These are phyloP conservation scores for Bruchidius siliquastri DNA, from an alignment of 2,888 invertebrate genomes.

Conservation along the genomic window DNA sequence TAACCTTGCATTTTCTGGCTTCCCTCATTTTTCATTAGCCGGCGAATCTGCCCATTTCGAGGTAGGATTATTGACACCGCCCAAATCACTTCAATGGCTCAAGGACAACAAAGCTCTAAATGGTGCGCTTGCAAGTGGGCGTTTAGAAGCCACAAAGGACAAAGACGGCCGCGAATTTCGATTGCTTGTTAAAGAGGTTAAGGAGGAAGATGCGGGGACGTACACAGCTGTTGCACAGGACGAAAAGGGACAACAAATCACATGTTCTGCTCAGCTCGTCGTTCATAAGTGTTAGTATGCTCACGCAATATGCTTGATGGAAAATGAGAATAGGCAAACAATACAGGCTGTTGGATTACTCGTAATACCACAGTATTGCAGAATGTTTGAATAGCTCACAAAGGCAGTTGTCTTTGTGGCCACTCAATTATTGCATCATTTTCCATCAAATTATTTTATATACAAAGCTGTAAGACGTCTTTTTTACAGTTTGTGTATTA, in stretches of 20 bases:
- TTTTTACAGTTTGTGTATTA: not conserved
- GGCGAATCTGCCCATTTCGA: slow-evolving; percentile 80
- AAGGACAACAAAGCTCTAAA: slow-evolving; percentile 82
- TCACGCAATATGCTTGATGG: slow-evolving; percentile 1
- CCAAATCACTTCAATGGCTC: slow-evolving; percentile 72
- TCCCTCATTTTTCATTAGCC: slow-evolving; percentile 51
- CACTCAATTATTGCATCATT: not conserved
- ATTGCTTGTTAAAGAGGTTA: slow-evolving; percentile 70
- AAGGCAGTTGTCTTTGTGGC: not conserved
- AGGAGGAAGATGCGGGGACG: slow-evolving; percentile 75
- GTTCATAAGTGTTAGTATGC: slow-evolving; percentile 73
- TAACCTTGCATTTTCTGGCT: not conserved
- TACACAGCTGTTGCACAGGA: slow-evolving; percentile 88
- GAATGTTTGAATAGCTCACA: too few relatives aligned
- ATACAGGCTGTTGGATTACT: too few relatives aligned
- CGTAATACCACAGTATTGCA: too few relatives aligned
- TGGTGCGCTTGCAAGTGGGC: slow-evolving; percentile 67
- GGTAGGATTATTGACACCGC: slow-evolving; percentile 63
- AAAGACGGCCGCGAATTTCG: slow-evolving; percentile 61
- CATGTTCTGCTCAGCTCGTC: slow-evolving; percentile 82
- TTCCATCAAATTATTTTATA: not conserved
- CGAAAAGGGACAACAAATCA: slow-evolving; percentile 65
- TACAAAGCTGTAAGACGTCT: not conserved
- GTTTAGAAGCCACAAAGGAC: slow-evolving; percentile 60
- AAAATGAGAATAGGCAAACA: not conserved